Conservation (phyloP, 1,140 invertebrate species). For the Drosophila ohnishii region DNA sequence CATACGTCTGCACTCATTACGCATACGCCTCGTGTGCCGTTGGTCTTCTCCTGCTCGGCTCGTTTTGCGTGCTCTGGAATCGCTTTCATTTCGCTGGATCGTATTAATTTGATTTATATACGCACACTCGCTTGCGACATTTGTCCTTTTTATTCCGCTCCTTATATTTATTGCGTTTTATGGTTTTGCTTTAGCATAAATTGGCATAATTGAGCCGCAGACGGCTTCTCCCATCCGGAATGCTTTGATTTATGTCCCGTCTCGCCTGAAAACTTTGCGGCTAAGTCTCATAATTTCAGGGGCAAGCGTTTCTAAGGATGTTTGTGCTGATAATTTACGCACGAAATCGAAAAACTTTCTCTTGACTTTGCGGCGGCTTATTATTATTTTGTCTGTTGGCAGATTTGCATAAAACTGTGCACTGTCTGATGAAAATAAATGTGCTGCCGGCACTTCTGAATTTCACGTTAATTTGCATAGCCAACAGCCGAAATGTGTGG, state of each 20-base stretch:
- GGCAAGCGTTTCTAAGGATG: constrained; percentile 44
- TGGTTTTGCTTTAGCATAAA: constrained; percentile 57
- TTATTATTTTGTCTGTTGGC: constrained; percentile 32
- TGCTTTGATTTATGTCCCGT: constrained; percentile 39
- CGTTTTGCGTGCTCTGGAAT: constrained; percentile 34
- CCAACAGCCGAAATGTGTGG: neutral
- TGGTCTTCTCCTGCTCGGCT: constrained; percentile 7
- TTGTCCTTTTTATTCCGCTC: constrained; percentile 40
- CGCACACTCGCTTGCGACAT: constrained; percentile 24
- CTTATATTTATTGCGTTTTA: constrained; percentile 40
- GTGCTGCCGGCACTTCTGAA: constrained; percentile 27
- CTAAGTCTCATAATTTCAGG: constrained; percentile 55
- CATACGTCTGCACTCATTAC: constrained; percentile 71
- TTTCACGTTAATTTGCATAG: constrained; percentile 11
- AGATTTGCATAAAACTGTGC: constrained; percentile 45
- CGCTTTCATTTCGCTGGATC: constrained; percentile 49
- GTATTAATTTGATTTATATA: constrained; percentile 69
- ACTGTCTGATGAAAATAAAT: constrained; percentile 61
- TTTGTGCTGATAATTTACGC: constrained; percentile 59
- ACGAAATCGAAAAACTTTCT: constrained; percentile 71
- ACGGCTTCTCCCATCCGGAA: constrained; percentile 13
- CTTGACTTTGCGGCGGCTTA: constrained; percentile 21
- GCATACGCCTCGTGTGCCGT: constrained; percentile 51
- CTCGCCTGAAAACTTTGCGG: constrained; percentile 37
- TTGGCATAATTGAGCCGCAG: constrained; percentile 65